A percentile compares a stretch with the other conserved stretches of the same genome.
phyloP scores from a whole-genome alignment of 2,888 invertebrate genomes.

The Carpatolechia fugitivella region DNA sequence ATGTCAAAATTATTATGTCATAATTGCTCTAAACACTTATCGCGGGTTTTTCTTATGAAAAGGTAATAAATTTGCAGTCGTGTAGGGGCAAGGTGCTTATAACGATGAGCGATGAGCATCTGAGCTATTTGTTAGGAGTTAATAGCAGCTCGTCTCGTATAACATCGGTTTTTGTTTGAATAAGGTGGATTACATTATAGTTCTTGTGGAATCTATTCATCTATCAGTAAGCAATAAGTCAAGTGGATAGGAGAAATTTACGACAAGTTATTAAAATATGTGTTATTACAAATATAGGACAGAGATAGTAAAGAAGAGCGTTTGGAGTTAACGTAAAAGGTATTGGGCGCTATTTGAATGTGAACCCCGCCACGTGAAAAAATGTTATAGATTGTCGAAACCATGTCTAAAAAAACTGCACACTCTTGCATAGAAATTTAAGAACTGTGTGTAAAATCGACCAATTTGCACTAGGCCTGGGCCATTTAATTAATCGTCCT shows the following conservation, averaged over 20 bases:
- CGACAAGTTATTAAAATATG: no score
- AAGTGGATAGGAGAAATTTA: not conserved
- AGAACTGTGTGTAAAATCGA: no score
- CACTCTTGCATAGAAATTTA: no score
- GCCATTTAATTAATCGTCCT: no score
- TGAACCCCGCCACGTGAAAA: no score
- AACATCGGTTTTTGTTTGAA: not conserved
- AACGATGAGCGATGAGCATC: slow-evolving; percentile 9
- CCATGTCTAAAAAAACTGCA: no score
- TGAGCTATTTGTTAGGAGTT: slow-evolving; percentile 5
- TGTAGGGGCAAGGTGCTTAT: slow-evolving; percentile 5
- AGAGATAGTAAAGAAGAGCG: not conserved
- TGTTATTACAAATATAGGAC: not conserved
- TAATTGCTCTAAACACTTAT: slow-evolving; percentile 50
- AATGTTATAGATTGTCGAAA: no score
- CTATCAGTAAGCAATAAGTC: slow-evolving; percentile 3
- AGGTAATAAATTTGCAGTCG: not conserved
- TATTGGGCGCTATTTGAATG: not conserved
- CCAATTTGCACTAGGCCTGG: no score
- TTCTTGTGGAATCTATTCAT: slow-evolving; percentile 4
- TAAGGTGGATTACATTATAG: not conserved
- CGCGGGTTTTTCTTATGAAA: slow-evolving; percentile 21
- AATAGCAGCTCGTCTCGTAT: not conserved
- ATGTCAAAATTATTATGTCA: no score
- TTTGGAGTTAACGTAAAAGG: not conserved